Conservation (phyloP, 2,113 vertebrate species). For the Patagioenas fasciata region DNA sequence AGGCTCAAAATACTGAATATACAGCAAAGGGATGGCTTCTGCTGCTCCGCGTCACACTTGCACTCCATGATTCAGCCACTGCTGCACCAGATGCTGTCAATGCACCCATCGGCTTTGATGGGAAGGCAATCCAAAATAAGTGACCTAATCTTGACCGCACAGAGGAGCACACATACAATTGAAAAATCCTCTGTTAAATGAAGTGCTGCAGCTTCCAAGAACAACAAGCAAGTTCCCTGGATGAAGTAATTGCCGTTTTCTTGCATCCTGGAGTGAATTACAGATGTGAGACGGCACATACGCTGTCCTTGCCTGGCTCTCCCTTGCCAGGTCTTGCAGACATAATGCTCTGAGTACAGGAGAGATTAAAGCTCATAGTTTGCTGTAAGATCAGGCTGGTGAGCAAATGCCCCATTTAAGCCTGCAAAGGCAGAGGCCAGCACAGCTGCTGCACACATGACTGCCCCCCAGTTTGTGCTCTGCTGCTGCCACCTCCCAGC, state of each 20-base stretch:
- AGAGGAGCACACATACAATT: rapidly evolving
- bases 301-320: rapidly evolving
- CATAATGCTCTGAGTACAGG: background rate
- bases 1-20: background rate
- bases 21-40: background rate
- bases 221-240: background rate
- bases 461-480: background rate
- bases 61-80: background rate
- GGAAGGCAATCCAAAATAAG: background rate
- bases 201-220: background rate
- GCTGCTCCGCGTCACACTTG: background rate
- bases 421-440: background rate
- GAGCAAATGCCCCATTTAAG: too few relatives aligned
- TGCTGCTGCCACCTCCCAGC: background rate
- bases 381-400: background rate
- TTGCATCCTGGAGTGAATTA: background rate
- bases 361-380: background rate
- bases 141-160: background rate
- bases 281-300: background rate
- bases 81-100: background rate
- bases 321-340: background rate
- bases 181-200: background rate
- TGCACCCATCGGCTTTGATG: too few relatives aligned
- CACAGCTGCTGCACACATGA: background rate
- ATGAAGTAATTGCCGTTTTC: background rate